These are phyloP conservation scores for Morone saxatilis DNA, from an alignment of 2,113 vertebrate species.

Conservation along the genomic window DNA sequence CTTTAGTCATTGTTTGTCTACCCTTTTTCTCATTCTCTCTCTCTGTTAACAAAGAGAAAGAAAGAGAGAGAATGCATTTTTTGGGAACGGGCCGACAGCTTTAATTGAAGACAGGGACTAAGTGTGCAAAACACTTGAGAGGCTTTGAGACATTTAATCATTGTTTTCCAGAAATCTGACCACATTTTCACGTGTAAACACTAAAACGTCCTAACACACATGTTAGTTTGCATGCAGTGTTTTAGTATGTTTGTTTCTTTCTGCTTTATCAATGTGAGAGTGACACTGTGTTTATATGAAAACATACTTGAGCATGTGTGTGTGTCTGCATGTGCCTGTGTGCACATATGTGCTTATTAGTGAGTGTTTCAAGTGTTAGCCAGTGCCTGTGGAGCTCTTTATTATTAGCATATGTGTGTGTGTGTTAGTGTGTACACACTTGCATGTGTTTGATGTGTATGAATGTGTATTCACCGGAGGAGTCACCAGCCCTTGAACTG, in stretches of 20 bases:
- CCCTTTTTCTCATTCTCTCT: slow-evolving; percentile 22
- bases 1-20: slow-evolving; percentile 48
- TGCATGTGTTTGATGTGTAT: slow-evolving; percentile 75
- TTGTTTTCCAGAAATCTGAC: slow-evolving; percentile 47
- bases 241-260: slow-evolving; percentile 58
- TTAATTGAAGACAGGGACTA: slow-evolving; percentile 79
- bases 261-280: slow-evolving; percentile 36
- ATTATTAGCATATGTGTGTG: slow-evolving; percentile 80
- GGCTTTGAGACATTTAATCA: slow-evolving; percentile 53
- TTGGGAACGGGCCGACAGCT: slow-evolving; percentile 45
- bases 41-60: slow-evolving; percentile 37
- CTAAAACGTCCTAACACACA: slow-evolving; percentile 41
- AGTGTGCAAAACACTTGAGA: slow-evolving; percentile 52
- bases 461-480: slow-evolving; percentile 57
- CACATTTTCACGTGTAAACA: slow-evolving; percentile 54
- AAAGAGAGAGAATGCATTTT: slow-evolving; percentile 25
- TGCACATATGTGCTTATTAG: slow-evolving; percentile 79
- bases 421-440: slow-evolving; percentile 62
- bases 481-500: slow-evolving; percentile 74
- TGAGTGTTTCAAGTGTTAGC: slow-evolving; percentile 74
- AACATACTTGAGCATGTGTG: slow-evolving; percentile 61
- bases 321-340: slow-evolving; percentile 52
- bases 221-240: slow-evolving; percentile 59
- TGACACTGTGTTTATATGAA: slow-evolving; percentile 66
- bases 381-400: slow-evolving; percentile 76